Evolutionary conservation across 2,888 invertebrate genomes (phyloP).

Genomic region (Calameuta idolon): DNA sequence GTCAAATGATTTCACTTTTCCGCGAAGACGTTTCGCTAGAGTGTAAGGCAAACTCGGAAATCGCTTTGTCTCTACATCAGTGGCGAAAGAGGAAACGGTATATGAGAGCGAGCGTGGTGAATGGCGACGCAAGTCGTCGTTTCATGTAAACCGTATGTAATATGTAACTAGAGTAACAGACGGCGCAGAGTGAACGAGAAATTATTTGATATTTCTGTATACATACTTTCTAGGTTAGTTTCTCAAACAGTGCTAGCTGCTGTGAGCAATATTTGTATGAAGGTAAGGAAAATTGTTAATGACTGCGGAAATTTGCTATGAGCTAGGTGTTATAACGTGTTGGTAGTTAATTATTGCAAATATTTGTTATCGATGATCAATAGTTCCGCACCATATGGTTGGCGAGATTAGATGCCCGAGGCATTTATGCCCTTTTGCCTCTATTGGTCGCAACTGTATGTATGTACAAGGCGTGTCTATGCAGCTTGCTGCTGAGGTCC

Average conservation of each 20-base stretch:
- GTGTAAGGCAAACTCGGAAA: neutral
- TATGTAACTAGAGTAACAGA: neutral
- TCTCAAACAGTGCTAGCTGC: neutral
- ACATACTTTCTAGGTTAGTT: neutral
- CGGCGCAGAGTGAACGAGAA: neutral
- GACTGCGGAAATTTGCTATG: neutral
- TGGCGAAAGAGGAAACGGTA: neutral
- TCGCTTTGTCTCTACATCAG: neutral
- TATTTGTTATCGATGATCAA: constrained; percentile 22
- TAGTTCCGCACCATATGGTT: constrained; percentile 8
- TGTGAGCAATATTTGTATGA: neutral
- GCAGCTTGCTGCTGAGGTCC: neutral
- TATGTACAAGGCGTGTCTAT: neutral
- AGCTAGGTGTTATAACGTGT: neutral
- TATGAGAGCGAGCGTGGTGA: neutral
- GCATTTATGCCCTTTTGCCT: neutral
- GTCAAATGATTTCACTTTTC: neutral
- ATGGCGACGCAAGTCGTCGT: too few species aligned
- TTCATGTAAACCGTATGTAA: neutral
- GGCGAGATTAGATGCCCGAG: neutral
- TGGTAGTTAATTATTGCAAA: constrained; percentile 25
- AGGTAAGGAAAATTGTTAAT: neutral
- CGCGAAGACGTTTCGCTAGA: neutral
- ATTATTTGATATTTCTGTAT: neutral
- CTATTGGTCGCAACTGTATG: neutral